Evolutionary conservation across 2,888 invertebrate genomes (phyloP).

Genomic region (Lathronympha strigana): DNA sequence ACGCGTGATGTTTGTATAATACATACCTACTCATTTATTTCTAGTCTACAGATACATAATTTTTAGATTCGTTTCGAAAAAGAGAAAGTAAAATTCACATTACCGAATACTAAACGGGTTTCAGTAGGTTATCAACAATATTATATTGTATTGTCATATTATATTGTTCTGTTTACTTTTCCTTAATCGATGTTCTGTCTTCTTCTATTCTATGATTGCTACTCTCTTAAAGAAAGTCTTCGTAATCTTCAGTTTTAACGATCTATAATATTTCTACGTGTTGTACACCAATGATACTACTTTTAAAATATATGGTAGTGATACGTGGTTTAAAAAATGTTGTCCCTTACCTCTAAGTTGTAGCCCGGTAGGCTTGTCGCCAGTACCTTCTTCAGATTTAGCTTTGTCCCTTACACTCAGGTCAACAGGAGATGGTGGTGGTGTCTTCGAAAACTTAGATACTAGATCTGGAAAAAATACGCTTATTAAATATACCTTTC

Average conservation of each 20-base stretch:
- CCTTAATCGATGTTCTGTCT: background rate
- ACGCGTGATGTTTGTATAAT: background rate
- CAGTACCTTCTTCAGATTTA: slow-evolving; percentile 68
- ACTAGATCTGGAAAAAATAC: slow-evolving; percentile 80
- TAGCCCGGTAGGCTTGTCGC: slow-evolving; percentile 74
- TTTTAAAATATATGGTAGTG: background rate
- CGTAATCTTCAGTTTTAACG: background rate
- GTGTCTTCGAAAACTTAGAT: slow-evolving; percentile 87
- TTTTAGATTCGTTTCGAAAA: background rate
- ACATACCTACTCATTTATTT: no score
- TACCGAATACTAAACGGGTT: no score
- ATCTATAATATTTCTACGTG: background rate
- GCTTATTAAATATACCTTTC: slow-evolving; percentile 5
- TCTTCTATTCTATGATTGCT: background rate
- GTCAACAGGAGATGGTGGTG: slow-evolving; percentile 89
- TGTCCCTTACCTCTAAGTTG: slow-evolving; percentile 72
- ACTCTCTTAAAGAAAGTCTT: background rate
- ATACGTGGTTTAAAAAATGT: background rate
- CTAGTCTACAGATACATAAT: no score
- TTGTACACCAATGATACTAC: background rate
- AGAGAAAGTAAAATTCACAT: background rate
- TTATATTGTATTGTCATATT: no score
- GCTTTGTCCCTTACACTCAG: slow-evolving; percentile 81
- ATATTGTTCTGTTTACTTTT: background rate
- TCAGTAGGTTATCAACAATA: no score